phyloP scores from a whole-genome alignment of 2,888 invertebrate genomes.

The Cordilura impudica region DNA sequence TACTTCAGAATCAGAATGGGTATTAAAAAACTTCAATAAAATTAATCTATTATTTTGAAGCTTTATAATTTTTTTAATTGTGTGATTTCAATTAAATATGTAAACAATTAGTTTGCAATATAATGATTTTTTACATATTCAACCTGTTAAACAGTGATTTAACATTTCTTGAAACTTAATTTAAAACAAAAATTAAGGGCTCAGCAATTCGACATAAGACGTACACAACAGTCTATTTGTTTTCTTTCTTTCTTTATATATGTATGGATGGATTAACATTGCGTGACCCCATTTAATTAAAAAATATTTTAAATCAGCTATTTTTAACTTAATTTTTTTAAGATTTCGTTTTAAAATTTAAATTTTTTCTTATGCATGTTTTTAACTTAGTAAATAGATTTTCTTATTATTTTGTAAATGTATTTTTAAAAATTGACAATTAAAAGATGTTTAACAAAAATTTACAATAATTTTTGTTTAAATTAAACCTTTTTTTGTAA shows the following conservation, averaged over 20 bases:
- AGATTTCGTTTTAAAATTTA: too few species aligned
- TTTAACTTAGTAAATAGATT: neutral
- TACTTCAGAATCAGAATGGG: too few species aligned
- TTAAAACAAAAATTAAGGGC: neutral
- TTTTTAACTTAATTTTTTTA: too few species aligned
- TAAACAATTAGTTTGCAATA: neutral
- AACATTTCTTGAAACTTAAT: constrained; percentile 20
- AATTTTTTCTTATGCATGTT: neutral
- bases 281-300: too few species aligned
- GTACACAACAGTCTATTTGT: neutral
- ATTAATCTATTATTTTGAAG: neutral
- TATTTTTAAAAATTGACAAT: constrained; percentile 28
- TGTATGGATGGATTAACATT: too few species aligned
- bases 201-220: neutral
- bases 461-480: neutral
- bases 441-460: constrained; percentile 23
- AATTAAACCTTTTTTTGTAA: neutral
- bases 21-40: constrained; percentile 7
- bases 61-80: constrained; percentile 26
- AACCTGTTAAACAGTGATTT: constrained; percentile 30
- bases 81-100: constrained; percentile 17
- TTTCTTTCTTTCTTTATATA: neutral
- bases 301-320: too few species aligned
- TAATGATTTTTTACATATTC: neutral
- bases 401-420: neutral